Conservation (phyloP, 37 sponge, comb jelly and placozoan genomes). For the Petrosia ficiformis region DNA sequence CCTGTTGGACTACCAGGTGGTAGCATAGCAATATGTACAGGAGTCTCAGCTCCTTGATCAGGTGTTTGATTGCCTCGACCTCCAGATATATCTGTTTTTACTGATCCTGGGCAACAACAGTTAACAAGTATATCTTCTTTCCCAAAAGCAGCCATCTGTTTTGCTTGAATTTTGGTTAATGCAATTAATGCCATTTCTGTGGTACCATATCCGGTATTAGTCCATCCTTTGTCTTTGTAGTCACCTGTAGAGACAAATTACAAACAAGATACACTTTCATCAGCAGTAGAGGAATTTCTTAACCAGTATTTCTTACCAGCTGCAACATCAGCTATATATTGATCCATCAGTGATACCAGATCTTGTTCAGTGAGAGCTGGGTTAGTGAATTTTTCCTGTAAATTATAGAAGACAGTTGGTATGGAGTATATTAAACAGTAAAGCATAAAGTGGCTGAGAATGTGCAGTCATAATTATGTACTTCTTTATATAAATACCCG, state of each 20-base stretch:
- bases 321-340: slow-evolving; percentile 66
- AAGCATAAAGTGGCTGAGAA: too few relatives aligned
- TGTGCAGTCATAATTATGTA: too few relatives aligned
- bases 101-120: slow-evolving; percentile 71
- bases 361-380: slow-evolving; percentile 63
- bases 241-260: background rate
- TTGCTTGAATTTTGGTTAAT: slow-evolving; percentile 34
- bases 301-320: slow-evolving; percentile 30
- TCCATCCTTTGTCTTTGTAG: slow-evolving; percentile 57
- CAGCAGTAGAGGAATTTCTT: too few relatives aligned
- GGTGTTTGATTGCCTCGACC: slow-evolving; percentile 54
- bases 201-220: slow-evolving; percentile 49
- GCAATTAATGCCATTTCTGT: slow-evolving; percentile 61
- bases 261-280: too few relatives aligned
- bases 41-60: slow-evolving; percentile 88
- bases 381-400: slow-evolving; percentile 41
- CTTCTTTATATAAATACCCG: too few relatives aligned
- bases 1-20: slow-evolving; percentile 72
- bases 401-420: background rate
- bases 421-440: too few relatives aligned
- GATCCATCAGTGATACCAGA: slow-evolving; percentile 57
- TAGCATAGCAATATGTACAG: slow-evolving; percentile 52
- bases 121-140: slow-evolving; percentile 67
- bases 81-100: slow-evolving; percentile 82
- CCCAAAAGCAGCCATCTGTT: slow-evolving; percentile 20